Evolutionary conservation across 2,113 vertebrate genomes (phyloP).

Genomic region (Engystomops pustulosus): DNA sequence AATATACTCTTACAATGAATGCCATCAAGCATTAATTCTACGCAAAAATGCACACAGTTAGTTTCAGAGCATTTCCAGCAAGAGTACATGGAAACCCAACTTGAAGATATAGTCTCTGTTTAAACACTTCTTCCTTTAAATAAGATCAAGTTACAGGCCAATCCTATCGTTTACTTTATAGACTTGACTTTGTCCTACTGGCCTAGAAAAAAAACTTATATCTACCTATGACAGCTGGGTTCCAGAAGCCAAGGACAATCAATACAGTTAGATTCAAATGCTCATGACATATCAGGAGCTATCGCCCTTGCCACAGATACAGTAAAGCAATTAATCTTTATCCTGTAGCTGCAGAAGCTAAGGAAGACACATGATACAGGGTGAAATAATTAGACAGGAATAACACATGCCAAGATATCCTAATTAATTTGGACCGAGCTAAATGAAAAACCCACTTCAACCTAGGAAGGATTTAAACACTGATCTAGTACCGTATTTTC

Average conservation of each 20-base stretch:
- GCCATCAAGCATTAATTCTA: background rate
- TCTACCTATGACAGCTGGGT: slow-evolving; percentile 19
- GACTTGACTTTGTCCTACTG: background rate
- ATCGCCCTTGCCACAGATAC: slow-evolving; percentile 45
- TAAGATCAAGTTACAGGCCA: background rate
- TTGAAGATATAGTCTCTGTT: background rate
- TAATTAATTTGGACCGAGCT: background rate
- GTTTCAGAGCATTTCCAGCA: background rate
- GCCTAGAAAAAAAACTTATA: slow-evolving; percentile 4
- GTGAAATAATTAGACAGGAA: slow-evolving; percentile 9
- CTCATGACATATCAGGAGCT: slow-evolving; percentile 40
- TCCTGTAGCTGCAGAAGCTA: background rate
- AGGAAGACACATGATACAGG: background rate
- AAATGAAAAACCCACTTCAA: too few relatives aligned
- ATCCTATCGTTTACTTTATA: background rate
- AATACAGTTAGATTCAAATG: slow-evolving; percentile 19
- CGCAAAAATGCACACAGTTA: background rate
- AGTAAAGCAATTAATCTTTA: slow-evolving; percentile 23
- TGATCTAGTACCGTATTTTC: too few relatives aligned
- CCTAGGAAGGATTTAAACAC: too few relatives aligned
- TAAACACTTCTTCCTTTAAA: background rate
- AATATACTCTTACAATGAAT: background rate
- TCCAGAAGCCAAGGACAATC: slow-evolving; percentile 40
- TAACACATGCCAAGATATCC: background rate
- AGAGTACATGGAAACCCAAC: background rate